Conservation (phyloP, 2,113 vertebrate species). For the Ondatra zibethicus region DNA sequence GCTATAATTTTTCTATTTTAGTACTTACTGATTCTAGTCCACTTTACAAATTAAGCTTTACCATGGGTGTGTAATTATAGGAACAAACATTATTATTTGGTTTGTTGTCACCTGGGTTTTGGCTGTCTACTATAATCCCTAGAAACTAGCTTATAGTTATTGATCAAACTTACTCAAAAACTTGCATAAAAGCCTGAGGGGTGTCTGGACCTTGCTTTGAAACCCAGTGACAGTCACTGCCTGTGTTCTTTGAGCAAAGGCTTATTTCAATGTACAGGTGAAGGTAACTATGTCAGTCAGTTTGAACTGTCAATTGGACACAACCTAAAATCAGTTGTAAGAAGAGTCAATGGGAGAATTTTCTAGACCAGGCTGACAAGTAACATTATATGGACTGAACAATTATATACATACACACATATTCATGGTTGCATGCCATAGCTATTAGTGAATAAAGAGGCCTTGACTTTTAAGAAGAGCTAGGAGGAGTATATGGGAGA, state of each 20-base stretch:
- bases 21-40: background rate
- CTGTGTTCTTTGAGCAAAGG: background rate
- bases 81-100: background rate
- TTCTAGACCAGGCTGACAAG: background rate
- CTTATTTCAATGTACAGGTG: background rate
- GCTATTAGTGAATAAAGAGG: background rate
- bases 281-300: background rate
- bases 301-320: background rate
- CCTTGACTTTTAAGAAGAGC: background rate
- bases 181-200: background rate
- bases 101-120: background rate
- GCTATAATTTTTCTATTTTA: background rate
- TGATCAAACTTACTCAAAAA: background rate
- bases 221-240: background rate
- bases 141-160: background rate
- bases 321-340: background rate
- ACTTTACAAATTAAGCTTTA: background rate
- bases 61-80: background rate
- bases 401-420: background rate
- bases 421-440: background rate
- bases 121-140: background rate
- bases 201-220: background rate
- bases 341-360: background rate
- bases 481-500: background rate
- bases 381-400: background rate